Evolutionary conservation across 2,797 vertebrate genomes (phyloP).

Genomic region (Sebastiscus tertius): DNA sequence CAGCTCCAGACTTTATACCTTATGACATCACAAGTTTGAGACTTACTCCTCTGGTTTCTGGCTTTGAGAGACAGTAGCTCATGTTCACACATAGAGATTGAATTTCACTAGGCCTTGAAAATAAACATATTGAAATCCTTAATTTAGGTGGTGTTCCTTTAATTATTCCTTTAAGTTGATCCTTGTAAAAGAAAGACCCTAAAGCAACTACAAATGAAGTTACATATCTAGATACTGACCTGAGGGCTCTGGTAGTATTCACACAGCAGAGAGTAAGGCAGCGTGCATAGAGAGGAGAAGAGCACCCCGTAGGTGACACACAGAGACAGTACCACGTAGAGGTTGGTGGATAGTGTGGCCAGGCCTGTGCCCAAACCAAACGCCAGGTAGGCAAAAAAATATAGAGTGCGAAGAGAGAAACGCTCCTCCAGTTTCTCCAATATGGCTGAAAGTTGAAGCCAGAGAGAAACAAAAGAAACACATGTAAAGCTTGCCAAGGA

Average conservation of each 20-base stretch:
- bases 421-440: constrained; percentile 96
- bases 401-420: constrained; percentile 93
- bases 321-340: constrained; percentile 94
- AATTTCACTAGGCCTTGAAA: neutral
- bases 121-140: neutral
- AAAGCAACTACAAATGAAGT: neutral
- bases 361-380: constrained; percentile 96
- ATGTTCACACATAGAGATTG: too few relatives aligned
- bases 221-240: constrained; percentile 78
- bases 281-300: constrained; percentile 96
- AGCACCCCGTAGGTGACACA: constrained; percentile 95
- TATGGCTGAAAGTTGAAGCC: constrained; percentile 80
- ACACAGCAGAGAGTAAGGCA: constrained; percentile 98
- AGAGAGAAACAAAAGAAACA: constrained; percentile 14
- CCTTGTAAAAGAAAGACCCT: neutral
- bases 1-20: too few relatives aligned
- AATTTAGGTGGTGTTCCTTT: too few relatives aligned
- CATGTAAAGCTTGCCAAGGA: neutral
- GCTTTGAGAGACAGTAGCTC: too few relatives aligned
- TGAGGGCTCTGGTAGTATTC: constrained; percentile 98
- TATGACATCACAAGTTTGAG: too few relatives aligned
- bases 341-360: constrained; percentile 92
- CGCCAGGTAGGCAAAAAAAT: constrained; percentile 95
- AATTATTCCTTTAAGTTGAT: neutral
- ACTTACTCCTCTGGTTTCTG: too few relatives aligned